Base-by-base conservation (phyloP, 2,888 invertebrate genomes). In the Lasioglossum morio region DNA sequence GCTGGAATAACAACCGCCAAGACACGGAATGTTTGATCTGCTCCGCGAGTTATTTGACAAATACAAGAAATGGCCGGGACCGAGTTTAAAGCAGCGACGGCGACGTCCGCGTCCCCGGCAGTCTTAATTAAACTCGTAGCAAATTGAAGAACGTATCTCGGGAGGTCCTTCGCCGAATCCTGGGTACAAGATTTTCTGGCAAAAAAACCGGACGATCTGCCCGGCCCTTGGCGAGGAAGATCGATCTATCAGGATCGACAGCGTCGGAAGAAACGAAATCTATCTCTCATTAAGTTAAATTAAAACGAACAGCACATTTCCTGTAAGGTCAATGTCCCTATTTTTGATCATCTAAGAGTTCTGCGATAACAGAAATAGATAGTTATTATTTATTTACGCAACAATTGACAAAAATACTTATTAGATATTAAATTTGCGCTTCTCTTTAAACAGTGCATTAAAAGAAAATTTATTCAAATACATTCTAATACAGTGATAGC, bases 21-120 rank as follows among this genome's bases (percentile, higher is more conserved):
- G 86, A 76, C 81, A 79, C 77, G 77, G 77, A 53, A 63, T 82
- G 79, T 87, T 88, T 88, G 87, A 85, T 85, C 72, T 81, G 60
- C 80, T 53, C 79, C 72, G 69, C 46, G 63, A 70, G 79, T 87
- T 88, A 85, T 88, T 88, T 85, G 76, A 85, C 77, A 66, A 77
- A 75, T 79, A 82, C 79, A 77, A 84, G 84, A 84, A 84, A 78
- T 77, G 77, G 74, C 63, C 34, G 77, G 72, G 79, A 19, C 57
- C 72, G 43, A 37, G 85, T 78, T 72, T 77, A 77, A 74, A 74
- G 69, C 73, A 74, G 60, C 43, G 70, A 46, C 72, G 37, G 19
- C 66, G 34, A 48, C 16, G 40, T 23, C n/a, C 4, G 8, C 30
- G 34, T 27, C 66, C 19, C 30, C 30, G 27, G 23, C 19, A 30